Conservation (phyloP, 1,140 invertebrate genomes). For the Scaptomyza graminum region DNA sequence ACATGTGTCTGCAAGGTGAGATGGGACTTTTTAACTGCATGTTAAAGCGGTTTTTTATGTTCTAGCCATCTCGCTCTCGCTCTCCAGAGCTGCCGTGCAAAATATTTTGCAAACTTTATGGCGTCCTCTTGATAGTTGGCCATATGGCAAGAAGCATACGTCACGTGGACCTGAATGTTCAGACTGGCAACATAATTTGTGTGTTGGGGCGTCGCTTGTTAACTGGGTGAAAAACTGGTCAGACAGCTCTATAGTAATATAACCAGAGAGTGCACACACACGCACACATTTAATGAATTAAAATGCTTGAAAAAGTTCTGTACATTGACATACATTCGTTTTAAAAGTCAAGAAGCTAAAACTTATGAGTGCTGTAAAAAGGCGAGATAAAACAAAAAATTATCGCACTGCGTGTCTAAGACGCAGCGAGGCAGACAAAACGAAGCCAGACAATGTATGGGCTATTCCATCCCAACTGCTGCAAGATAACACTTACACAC, state of each 20-base stretch:
- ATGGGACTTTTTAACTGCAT: conserved; percentile 57
- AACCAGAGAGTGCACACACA: not conserved
- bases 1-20: conserved; percentile 39
- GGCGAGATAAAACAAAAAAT: conserved; percentile 24
- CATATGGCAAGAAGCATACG: conserved; percentile 2
- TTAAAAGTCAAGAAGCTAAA: conserved; percentile 7
- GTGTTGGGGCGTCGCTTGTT: conserved; percentile 8
- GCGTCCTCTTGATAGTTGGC: not conserved
- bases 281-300: conserved; percentile 21
- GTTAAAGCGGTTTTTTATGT: conserved; percentile 48
- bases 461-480: conserved; percentile 18
- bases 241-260: conserved; percentile 1
- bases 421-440: conserved; percentile 40
- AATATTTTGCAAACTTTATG: conserved; percentile 68
- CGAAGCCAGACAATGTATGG: conserved; percentile 32
- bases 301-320: not conserved
- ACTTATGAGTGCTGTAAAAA: conserved; percentile 22
- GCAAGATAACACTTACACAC: conserved; percentile 3
- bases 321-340: not conserved
- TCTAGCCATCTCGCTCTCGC: conserved; percentile 14
- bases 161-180: not conserved
- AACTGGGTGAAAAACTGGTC: conserved; percentile 7
- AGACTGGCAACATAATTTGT: conserved; percentile 4
- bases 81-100: conserved; percentile 43
- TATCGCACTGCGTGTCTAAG: conserved; percentile 45